These are phyloP conservation scores for Cyphomyrus plagiostoma DNA, from an alignment of 2,113 vertebrate genomes.

Conservation along the genomic window DNA sequence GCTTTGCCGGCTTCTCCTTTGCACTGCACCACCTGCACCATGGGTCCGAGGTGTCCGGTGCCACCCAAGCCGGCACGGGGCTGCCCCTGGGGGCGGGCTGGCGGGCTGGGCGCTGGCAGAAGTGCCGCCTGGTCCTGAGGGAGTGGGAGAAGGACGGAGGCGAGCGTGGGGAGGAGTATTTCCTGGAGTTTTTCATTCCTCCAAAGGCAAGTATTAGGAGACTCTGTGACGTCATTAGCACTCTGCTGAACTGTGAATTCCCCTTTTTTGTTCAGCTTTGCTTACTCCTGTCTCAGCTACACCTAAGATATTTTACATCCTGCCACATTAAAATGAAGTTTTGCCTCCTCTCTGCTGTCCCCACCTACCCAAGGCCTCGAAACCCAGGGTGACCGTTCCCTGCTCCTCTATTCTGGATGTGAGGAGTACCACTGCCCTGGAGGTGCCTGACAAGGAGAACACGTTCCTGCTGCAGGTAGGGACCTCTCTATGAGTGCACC, in stretches of 20 bases:
- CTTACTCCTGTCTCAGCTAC: neutral
- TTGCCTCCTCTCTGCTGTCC: neutral
- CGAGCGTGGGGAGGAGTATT: conserved; percentile 68
- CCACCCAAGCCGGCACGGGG: conserved; percentile 18
- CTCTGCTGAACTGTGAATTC: neutral
- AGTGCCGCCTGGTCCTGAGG: conserved; percentile 77
- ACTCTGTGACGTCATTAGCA: neutral
- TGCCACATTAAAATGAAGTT: neutral
- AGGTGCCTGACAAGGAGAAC: conserved; percentile 88
- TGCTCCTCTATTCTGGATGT: conserved; percentile 75
- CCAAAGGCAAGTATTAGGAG: conserved; percentile 68
- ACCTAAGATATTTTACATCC: neutral
- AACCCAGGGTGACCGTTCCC: conserved; percentile 73
- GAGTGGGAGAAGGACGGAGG: conserved; percentile 56
- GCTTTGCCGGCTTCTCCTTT: conserved; percentile 61
- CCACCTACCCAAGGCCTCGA: conserved; percentile 60
- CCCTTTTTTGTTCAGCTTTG: neutral
- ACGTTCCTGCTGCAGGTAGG: conserved; percentile 81
- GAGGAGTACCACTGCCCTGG: conserved; percentile 77
- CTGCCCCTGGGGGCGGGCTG: conserved; percentile 53
- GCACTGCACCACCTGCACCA: conserved; percentile 54
- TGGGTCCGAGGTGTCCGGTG: conserved; percentile 36
- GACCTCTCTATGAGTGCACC: neutral
- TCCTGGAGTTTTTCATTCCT: conserved; percentile 84
- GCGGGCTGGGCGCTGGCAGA: conserved; percentile 71